Percentiles rank a stretch among this genome's conserved stretches.
These are phyloP conservation scores for Cottoperca gobio DNA, from an alignment of 2,797 vertebrate genomes.

Conservation along the genomic window DNA sequence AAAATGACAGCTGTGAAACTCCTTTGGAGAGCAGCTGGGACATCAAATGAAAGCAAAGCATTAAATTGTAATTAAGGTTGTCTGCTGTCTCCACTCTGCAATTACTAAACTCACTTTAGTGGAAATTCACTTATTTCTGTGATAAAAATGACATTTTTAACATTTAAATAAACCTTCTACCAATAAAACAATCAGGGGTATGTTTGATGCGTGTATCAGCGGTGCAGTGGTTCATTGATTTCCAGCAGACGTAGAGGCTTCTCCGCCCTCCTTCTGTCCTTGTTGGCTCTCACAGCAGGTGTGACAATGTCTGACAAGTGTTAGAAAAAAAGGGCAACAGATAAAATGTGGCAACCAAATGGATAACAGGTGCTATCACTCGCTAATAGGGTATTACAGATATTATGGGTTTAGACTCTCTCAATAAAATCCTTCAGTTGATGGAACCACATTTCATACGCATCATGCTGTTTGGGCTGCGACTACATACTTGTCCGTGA, in stretches of 20 bases:
- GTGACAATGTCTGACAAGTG: conserved; percentile 65
- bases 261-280: conserved; percentile 38
- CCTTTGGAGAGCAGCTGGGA: conserved; percentile 18
- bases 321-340: conserved; percentile 30
- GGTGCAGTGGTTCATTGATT: conserved; percentile 38
- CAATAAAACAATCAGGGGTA: background rate
- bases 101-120: background rate
- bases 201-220: conserved; percentile 10
- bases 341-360: conserved; percentile 57
- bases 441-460: background rate
- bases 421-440: background rate
- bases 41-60: conserved; percentile 31
- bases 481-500: background rate
- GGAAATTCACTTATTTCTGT: background rate
- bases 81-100: conserved; percentile 1
- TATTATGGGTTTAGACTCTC: background rate
- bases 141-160: background rate
- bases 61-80: conserved; percentile 29
- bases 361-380: conserved; percentile 35
- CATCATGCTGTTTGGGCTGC: background rate
- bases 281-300: conserved; percentile 43
- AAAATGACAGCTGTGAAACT: conserved; percentile 41
- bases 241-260: conserved; percentile 28
- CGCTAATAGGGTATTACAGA: conserved; percentile 8
- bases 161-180: background rate